Conservation (phyloP, 2,113 vertebrate species). For the Odobenus rosmarus region DNA sequence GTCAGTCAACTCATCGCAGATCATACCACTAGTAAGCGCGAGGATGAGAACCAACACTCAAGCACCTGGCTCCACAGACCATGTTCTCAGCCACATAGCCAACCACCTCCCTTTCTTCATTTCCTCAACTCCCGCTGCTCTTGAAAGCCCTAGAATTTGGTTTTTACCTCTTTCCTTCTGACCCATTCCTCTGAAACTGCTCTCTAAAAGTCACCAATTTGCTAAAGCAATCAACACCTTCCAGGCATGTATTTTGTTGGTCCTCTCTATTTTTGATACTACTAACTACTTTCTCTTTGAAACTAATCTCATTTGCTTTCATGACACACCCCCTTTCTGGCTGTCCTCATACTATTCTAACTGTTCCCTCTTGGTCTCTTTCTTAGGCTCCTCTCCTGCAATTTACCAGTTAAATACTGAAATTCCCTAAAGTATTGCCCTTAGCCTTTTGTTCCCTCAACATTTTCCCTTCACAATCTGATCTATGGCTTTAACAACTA, state of each 20-base stretch:
- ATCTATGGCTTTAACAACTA: background rate
- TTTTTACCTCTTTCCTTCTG: background rate
- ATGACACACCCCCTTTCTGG: background rate
- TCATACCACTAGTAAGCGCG: rapidly evolving
- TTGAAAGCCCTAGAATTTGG: background rate
- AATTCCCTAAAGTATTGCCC: background rate
- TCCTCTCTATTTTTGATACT: background rate
- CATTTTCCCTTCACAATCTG: background rate
- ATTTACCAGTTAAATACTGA: background rate
- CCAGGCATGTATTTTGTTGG: background rate
- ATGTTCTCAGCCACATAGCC: background rate
- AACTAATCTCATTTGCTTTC: background rate
- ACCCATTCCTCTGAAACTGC: background rate
- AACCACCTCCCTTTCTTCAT: background rate
- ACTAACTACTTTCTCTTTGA: background rate
- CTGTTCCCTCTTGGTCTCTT: background rate
- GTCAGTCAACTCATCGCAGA: background rate
- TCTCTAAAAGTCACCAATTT: background rate
- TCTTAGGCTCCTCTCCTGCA: background rate
- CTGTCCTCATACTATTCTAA: background rate
- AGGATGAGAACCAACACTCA: background rate
- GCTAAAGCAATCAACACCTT: background rate
- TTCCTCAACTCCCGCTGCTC: background rate
- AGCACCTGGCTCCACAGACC: background rate
- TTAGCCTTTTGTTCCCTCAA: background rate